Evolutionary conservation across 2,888 invertebrate species (phyloP).

Genomic region (Timema podura): DNA sequence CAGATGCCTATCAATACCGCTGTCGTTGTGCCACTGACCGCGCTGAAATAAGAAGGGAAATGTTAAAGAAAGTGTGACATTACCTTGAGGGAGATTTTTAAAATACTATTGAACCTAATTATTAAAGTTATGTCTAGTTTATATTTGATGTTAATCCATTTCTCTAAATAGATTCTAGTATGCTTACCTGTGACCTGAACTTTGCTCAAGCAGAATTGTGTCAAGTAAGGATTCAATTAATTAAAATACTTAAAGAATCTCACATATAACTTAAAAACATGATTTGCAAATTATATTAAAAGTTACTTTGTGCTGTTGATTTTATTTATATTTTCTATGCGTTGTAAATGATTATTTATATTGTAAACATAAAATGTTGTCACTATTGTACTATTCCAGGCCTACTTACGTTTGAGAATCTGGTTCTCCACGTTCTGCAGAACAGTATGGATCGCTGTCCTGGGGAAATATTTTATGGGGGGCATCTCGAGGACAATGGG

Average conservation of each 20-base stretch:
- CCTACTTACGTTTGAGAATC: constrained; percentile 18
- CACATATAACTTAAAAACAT: no score
- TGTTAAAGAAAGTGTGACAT: no score
- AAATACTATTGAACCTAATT: no score
- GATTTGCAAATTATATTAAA: no score
- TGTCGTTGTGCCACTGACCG: constrained; percentile 38
- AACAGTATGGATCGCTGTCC: constrained; percentile 77
- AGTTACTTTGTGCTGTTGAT: no score
- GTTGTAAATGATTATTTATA: neutral
- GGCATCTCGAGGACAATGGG: constrained; percentile 70
- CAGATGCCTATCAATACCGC: constrained; percentile 41
- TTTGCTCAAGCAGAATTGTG: neutral
- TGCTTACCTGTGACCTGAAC: no score
- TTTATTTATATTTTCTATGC: no score
- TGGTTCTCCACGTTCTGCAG: constrained; percentile 51
- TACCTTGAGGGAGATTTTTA: no score
- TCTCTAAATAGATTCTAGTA: no score
- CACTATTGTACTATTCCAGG: neutral
- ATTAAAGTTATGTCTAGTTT: no score
- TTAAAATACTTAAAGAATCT: neutral
- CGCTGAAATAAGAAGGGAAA: constrained; percentile 30
- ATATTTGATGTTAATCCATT: no score
- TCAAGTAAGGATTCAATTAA: constrained; percentile 33
- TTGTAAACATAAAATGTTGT: neutral
- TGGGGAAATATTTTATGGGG: constrained; percentile 75